A percentile compares a stretch with the other conserved stretches of the same genome.
phyloP scores from a whole-genome alignment of 2,113 vertebrate species.

The Entelurus aequoreus region DNA sequence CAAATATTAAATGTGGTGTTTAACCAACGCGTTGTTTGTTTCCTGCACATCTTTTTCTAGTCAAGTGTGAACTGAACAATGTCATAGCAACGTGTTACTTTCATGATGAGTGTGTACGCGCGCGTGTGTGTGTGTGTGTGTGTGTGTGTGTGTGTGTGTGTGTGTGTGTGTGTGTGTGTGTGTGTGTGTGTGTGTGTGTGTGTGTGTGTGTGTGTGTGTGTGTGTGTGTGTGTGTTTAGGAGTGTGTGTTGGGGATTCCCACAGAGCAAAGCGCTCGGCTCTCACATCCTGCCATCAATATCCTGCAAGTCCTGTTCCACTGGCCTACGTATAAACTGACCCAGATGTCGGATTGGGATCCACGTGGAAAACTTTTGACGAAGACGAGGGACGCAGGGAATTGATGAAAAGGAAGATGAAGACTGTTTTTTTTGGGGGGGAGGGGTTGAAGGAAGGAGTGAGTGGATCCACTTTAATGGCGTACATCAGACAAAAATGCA shows the following conservation, averaged over 20 bases:
- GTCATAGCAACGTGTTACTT: background rate
- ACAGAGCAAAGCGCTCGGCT: conserved; percentile 61
- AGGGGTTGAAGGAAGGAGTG: conserved; percentile 2
- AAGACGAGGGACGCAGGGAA: conserved; percentile 10
- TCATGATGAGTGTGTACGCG: background rate
- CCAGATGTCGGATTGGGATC: conserved; percentile 68
- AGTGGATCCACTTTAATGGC: conserved; percentile 39
- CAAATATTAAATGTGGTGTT: conserved; percentile 69
- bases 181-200: conserved; percentile 3
- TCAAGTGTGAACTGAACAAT: too few relatives aligned
- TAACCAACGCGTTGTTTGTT: conserved; percentile 44
- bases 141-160: conserved; percentile 38
- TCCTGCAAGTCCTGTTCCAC: conserved; percentile 68
- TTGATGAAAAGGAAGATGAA: conserved; percentile 10
- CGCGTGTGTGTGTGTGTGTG: conserved; percentile 38
- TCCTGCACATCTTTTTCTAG: conserved; percentile 7
- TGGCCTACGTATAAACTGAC: conserved; percentile 65
- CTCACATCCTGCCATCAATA: conserved; percentile 72
- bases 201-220: conserved; percentile 15
- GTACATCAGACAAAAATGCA: conserved; percentile 52
- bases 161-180: conserved; percentile 31
- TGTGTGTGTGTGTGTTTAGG: conserved; percentile 25
- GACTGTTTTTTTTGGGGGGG: conserved; percentile 1
- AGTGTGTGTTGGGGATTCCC: conserved; percentile 66
- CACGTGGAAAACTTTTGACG: conserved; percentile 53